phyloP scores from a whole-genome alignment of 2,888 invertebrate species.

The Lomographa bimaculata region DNA sequence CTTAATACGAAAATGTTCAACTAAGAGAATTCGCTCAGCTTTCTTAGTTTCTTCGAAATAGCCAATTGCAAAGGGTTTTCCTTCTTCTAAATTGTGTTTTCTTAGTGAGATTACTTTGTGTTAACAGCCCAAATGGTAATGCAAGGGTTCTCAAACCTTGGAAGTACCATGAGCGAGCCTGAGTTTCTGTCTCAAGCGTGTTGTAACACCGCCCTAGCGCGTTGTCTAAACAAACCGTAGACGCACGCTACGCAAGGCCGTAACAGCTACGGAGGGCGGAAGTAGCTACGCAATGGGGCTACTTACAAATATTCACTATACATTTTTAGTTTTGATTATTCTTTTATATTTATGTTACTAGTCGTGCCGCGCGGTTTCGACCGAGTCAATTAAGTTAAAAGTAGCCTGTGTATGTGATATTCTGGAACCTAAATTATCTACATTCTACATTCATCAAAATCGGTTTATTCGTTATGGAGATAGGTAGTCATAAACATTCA shows the following conservation, averaged over 20 bases:
- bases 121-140: not conserved
- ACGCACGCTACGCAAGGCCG: conserved; percentile 9
- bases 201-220: not conserved
- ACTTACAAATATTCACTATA: conserved; percentile 1
- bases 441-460: too few species aligned
- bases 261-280: conserved; percentile 6
- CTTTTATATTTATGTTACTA: not conserved
- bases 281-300: conserved; percentile 1
- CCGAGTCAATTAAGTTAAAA: too few species aligned
- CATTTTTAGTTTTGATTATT: not conserved
- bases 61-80: not conserved
- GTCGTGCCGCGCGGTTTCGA: not conserved
- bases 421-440: too few species aligned
- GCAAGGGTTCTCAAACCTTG: conserved; percentile 6
- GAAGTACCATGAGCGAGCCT: not conserved
- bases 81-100: conserved; percentile 7
- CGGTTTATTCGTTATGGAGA: too few species aligned
- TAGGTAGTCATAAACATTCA: too few species aligned
- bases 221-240: conserved; percentile 13
- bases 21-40: too few species aligned
- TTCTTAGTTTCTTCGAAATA: too few species aligned
- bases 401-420: too few species aligned
- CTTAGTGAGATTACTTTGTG: not conserved
- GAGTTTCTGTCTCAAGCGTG: conserved; percentile 9
- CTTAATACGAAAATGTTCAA: too few species aligned